A percentile compares a stretch with the other conserved stretches of the same genome.
These are phyloP conservation scores for Aphrophora alni DNA, from an alignment of 2,888 invertebrate species.

Conservation along the genomic window DNA sequence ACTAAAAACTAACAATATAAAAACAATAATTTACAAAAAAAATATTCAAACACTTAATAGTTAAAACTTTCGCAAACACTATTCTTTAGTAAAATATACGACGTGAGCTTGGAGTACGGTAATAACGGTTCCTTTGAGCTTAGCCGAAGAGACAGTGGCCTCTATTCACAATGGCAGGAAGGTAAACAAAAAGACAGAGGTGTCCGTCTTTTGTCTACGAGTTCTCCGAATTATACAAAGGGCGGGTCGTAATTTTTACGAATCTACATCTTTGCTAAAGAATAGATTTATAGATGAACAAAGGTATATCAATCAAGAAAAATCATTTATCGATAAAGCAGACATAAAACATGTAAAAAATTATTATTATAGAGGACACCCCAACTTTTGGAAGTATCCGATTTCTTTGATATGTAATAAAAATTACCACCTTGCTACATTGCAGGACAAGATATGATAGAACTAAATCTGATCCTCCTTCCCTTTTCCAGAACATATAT, in stretches of 20 bases:
- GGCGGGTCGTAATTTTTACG: too few relatives aligned
- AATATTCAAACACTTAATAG: too few relatives aligned
- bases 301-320: slow-evolving; percentile 21
- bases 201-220: too few relatives aligned
- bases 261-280: slow-evolving; percentile 39
- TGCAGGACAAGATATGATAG: slow-evolving; percentile 17
- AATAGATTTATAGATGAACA: slow-evolving; percentile 25
- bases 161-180: too few relatives aligned
- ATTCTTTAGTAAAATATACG: too few relatives aligned
- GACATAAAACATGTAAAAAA: not conserved
- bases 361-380: slow-evolving; percentile 23
- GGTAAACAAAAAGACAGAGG: too few relatives aligned
- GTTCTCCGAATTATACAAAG: too few relatives aligned
- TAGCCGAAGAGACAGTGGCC: too few relatives aligned
- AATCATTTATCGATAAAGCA: slow-evolving; percentile 12
- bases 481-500: not conserved
- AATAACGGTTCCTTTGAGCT: slow-evolving; percentile 25
- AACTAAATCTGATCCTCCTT: not conserved
- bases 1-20: too few relatives aligned
- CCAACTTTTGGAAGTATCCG: slow-evolving; percentile 17
- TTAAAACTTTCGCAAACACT: too few relatives aligned
- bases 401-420: not conserved
- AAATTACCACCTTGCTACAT: not conserved
- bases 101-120: too few relatives aligned
- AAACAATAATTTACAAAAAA: too few relatives aligned